These are phyloP conservation scores for Hedya salicella DNA, from an alignment of 2,888 invertebrate genomes.

Conservation along the genomic window DNA sequence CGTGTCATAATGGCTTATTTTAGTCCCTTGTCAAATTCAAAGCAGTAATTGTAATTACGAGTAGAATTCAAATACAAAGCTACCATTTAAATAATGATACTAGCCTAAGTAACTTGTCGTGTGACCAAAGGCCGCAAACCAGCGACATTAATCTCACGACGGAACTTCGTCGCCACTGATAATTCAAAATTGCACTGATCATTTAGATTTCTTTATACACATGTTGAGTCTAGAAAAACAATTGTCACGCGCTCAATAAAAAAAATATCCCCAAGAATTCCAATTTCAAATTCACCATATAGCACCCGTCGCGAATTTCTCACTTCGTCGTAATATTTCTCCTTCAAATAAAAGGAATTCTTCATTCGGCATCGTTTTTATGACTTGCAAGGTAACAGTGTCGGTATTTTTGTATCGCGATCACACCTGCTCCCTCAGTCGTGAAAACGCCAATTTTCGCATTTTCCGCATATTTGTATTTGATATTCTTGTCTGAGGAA, in stretches of 20 bases:
- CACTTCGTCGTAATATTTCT: slow-evolving; percentile 38
- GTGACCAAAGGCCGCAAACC: too few relatives aligned
- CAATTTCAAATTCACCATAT: slow-evolving; percentile 38
- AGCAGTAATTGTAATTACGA: too few relatives aligned
- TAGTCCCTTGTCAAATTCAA: too few relatives aligned
- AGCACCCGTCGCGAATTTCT: slow-evolving; percentile 32
- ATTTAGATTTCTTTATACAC: neutral
- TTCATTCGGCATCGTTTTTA: slow-evolving; percentile 41
- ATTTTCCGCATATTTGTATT: slow-evolving; percentile 42
- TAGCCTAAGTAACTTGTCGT: too few relatives aligned
- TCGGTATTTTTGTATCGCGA: slow-evolving; percentile 33
- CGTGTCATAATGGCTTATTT: too few relatives aligned
- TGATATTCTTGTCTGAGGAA: slow-evolving; percentile 35
- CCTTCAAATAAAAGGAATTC: slow-evolving; percentile 39
- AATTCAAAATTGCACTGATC: too few relatives aligned
- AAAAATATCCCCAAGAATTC: slow-evolving; percentile 31
- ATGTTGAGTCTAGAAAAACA: neutral
- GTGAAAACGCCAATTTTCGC: slow-evolving; percentile 43
- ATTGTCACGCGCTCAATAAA: slow-evolving; percentile 8
- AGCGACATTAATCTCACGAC: too few relatives aligned
- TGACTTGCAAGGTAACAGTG: slow-evolving; percentile 30
- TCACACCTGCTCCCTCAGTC: slow-evolving; percentile 40
- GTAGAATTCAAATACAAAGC: too few relatives aligned
- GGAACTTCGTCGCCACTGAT: too few relatives aligned
- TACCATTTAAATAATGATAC: too few relatives aligned